Conservation (phyloP, 2,113 vertebrate genomes). For the Nettapus auritus region DNA sequence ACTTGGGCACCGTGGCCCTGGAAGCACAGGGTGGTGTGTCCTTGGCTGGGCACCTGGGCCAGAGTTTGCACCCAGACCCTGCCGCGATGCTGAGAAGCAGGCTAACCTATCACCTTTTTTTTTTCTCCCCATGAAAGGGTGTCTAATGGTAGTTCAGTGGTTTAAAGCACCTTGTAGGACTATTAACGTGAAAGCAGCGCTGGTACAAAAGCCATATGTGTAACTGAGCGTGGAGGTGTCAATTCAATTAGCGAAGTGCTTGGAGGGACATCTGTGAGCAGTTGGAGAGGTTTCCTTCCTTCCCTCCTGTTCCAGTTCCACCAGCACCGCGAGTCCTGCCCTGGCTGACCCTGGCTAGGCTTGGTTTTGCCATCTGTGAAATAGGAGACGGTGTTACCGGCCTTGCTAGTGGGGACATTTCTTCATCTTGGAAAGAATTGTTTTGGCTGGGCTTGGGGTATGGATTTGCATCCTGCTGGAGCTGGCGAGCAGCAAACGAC, state of each 20-base stretch:
- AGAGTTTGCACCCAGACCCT: background rate
- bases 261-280: constrained; percentile 3
- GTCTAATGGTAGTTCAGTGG: background rate
- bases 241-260: background rate
- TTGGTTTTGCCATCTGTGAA: background rate
- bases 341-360: accelerated
- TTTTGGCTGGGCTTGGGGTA: constrained; percentile 26
- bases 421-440: background rate
- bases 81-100: background rate
- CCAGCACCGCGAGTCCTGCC: too few relatives aligned
- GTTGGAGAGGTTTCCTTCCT: background rate
- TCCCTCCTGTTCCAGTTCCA: background rate
- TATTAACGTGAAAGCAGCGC: background rate
- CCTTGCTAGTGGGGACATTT: background rate
- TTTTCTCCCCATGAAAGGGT: background rate
- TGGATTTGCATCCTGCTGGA: background rate
- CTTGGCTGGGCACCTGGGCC: background rate
- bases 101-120: background rate
- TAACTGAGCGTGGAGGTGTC: background rate
- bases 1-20: background rate
- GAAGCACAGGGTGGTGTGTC: background rate
- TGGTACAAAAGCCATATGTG: constrained; percentile 13
- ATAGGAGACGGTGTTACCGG: too few relatives aligned
- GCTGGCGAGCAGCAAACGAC: accelerated
- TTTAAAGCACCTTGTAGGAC: constrained; percentile 4